Evolutionary conservation across 1,140 invertebrate genomes (phyloP).

Genomic region (Hycleus cichorii): DNA sequence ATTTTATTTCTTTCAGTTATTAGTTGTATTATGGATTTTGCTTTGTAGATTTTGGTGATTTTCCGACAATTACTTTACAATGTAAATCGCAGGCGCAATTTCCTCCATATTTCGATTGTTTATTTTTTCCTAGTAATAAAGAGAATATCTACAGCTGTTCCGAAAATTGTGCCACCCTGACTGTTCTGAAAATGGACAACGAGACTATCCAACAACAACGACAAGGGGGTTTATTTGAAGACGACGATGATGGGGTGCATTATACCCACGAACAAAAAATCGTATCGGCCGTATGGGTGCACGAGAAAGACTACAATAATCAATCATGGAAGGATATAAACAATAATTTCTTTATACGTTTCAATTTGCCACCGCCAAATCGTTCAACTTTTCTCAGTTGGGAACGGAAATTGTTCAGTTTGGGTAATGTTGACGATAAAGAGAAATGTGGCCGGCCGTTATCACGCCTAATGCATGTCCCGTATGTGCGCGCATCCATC

Average conservation of each 20-base stretch:
- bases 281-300: conserved; percentile 29
- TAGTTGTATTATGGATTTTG: not conserved
- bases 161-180: conserved; percentile 2
- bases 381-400: conserved; percentile 25
- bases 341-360: conserved; percentile 27
- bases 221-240: not conserved
- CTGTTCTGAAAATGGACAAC: conserved; percentile 11
- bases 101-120: conserved; percentile 23
- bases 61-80: not conserved
- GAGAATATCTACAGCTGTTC: conserved; percentile 18
- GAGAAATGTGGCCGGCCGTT: conserved; percentile 19
- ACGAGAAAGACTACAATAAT: conserved; percentile 28
- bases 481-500: conserved; percentile 27
- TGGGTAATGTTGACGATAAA: conserved; percentile 21
- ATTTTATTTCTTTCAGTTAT: too few species aligned
- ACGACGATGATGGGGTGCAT: not conserved
- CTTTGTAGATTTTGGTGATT: not conserved
- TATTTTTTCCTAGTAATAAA: conserved; percentile 1
- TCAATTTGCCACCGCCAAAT: conserved; percentile 22
- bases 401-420: conserved; percentile 28
- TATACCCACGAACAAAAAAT: conserved; percentile 30
- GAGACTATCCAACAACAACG: not conserved
- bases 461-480: conserved; percentile 29
- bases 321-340: conserved; percentile 29
- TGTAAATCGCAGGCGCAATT: conserved; percentile 24